phyloP scores from a whole-genome alignment of 2,888 invertebrate genomes.

The Sphinx pinastri region DNA sequence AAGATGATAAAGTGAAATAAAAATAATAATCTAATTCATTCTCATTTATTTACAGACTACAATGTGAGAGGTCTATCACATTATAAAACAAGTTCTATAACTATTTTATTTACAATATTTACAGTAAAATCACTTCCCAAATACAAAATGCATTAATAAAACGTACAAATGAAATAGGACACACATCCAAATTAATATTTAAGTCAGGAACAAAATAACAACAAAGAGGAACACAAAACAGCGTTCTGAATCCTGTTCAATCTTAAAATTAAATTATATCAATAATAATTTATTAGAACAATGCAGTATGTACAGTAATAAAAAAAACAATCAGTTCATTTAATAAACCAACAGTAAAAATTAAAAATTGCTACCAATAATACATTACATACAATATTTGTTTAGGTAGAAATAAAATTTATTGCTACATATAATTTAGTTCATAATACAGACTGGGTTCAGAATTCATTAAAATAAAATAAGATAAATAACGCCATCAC shows the following conservation, averaged over 20 bases:
- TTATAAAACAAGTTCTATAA: constrained; percentile 75
- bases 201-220: constrained; percentile 61
- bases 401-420: constrained; percentile 13
- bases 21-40: constrained; percentile 63
- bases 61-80: constrained; percentile 76
- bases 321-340: constrained; percentile 57
- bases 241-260: constrained; percentile 46
- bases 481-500: neutral
- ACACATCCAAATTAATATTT: constrained; percentile 49
- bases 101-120: constrained; percentile 75
- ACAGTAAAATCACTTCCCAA: constrained; percentile 47
- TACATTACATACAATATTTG: constrained; percentile 13
- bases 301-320: constrained; percentile 44
- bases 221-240: constrained; percentile 56
- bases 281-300: constrained; percentile 57
- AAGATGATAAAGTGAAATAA: constrained; percentile 38
- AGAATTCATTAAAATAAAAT: constrained; percentile 12
- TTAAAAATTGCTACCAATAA: constrained; percentile 24
- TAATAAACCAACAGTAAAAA: constrained; percentile 40
- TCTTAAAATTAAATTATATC: constrained; percentile 47
- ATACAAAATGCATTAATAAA: constrained; percentile 66
- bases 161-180: constrained; percentile 51
- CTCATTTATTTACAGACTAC: constrained; percentile 82
- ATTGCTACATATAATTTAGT: neutral
- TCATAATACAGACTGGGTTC: constrained; percentile 10